Evolutionary conservation across 64 coral and sea anemone genomes (phyloP).

Genomic region (Dendrophyllia cribrosa): DNA sequence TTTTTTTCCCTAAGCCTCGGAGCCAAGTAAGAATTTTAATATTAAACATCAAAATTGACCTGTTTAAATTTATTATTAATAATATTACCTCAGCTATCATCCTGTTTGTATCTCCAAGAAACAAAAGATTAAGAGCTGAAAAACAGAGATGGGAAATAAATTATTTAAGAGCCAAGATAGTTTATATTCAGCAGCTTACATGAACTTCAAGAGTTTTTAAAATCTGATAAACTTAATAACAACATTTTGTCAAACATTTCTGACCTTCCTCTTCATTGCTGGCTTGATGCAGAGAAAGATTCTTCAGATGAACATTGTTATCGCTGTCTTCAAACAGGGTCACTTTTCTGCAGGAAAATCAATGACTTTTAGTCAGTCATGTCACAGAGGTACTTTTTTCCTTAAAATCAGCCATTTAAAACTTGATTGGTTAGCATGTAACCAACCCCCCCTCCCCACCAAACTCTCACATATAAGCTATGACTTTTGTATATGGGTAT

Average conservation of each 20-base stretch:
- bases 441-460: too few relatives aligned
- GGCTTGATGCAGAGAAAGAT: slow-evolving; percentile 93
- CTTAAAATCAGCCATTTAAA: too few relatives aligned
- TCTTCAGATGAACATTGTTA: slow-evolving; percentile 89
- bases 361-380: not conserved
- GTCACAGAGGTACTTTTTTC: too few relatives aligned
- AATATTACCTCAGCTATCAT: slow-evolving; percentile 96
- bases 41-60: too few relatives aligned
- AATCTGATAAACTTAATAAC: too few relatives aligned
- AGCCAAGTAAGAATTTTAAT: too few relatives aligned
- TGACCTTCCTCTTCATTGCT: slow-evolving; percentile 96
- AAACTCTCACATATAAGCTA: too few relatives aligned
- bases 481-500: too few relatives aligned
- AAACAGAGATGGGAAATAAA: not conserved
- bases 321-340: slow-evolving; percentile 95
- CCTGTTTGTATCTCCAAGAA: slow-evolving; percentile 98
- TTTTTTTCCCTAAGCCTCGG: too few relatives aligned
- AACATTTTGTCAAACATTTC: not conserved
- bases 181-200: not conserved
- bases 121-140: slow-evolving; percentile 91
- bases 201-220: not conserved
- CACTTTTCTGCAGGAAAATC: slow-evolving; percentile 73
- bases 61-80: too few relatives aligned
- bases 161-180: not conserved
- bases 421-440: too few relatives aligned